Evolutionary conservation across 2,113 vertebrate species (phyloP).

Genomic region (Saimiri boliviensis): DNA sequence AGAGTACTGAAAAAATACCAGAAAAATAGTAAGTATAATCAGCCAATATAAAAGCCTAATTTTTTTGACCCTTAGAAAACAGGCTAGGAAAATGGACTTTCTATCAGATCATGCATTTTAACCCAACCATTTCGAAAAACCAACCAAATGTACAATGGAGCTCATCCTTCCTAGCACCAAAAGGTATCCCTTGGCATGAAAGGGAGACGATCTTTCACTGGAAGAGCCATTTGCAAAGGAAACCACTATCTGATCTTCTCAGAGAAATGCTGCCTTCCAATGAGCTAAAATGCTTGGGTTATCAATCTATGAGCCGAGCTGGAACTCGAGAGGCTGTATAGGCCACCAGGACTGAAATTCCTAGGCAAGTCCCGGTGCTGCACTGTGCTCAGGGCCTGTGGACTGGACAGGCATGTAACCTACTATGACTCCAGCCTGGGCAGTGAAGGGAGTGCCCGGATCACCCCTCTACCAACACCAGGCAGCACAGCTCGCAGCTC

Average conservation of each 20-base stretch:
- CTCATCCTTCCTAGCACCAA: background rate
- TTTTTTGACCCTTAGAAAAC: background rate
- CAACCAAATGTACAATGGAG: background rate
- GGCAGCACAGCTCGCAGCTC: too few species aligned
- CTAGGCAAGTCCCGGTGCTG: too few species aligned
- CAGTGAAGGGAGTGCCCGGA: too few species aligned
- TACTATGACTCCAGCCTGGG: too few species aligned
- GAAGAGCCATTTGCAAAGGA: background rate
- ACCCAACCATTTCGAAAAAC: background rate
- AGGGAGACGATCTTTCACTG: background rate
- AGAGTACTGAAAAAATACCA: background rate
- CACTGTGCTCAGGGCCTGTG: too few species aligned
- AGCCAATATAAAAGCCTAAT: background rate
- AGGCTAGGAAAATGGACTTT: background rate
- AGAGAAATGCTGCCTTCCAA: background rate
- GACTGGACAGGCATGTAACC: too few species aligned
- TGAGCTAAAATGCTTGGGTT: background rate
- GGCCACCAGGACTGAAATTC: too few species aligned
- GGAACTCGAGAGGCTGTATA: too few species aligned
- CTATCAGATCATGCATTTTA: background rate
- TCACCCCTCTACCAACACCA: too few species aligned
- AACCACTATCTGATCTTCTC: background rate
- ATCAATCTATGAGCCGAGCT: background rate
- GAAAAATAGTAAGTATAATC: background rate
- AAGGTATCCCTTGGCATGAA: background rate